phyloP scores from a whole-genome alignment of 2,888 invertebrate genomes.

The Melinopterus prodromus region DNA sequence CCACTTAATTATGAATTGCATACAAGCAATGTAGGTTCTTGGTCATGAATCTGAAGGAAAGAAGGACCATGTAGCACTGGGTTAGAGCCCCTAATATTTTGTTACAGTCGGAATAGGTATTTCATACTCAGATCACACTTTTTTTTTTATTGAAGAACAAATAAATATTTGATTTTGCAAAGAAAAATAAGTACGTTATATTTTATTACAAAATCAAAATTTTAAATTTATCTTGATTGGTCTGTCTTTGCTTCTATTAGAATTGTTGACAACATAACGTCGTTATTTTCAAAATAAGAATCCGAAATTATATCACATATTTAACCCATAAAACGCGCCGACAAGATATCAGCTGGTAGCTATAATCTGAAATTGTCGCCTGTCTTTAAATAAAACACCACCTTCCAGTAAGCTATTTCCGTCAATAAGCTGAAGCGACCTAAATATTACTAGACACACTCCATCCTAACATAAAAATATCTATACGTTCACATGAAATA shows the following conservation, averaged over 20 bases:
- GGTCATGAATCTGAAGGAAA: too few relatives aligned
- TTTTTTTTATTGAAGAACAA: too few relatives aligned
- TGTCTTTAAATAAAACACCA: background rate
- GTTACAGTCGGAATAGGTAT: too few relatives aligned
- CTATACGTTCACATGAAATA: background rate
- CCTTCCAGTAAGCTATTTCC: background rate
- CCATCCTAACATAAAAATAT: background rate
- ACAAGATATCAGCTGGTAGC: background rate
- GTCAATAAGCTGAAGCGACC: background rate
- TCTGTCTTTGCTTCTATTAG: background rate
- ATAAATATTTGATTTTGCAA: too few relatives aligned
- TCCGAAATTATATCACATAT: background rate
- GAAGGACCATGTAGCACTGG: too few relatives aligned
- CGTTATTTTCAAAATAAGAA: background rate
- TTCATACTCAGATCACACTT: too few relatives aligned
- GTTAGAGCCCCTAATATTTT: too few relatives aligned
- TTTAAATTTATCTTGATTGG: too few relatives aligned
- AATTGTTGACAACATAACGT: background rate
- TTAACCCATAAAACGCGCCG: background rate
- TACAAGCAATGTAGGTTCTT: too few relatives aligned
- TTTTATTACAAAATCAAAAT: too few relatives aligned
- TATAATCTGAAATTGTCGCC: background rate
- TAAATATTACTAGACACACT: background rate
- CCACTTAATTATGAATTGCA: too few relatives aligned
- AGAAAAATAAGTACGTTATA: too few relatives aligned